Conservation (phyloP, 1,140 invertebrate genomes). For the Psilanteris sp. region DNA sequence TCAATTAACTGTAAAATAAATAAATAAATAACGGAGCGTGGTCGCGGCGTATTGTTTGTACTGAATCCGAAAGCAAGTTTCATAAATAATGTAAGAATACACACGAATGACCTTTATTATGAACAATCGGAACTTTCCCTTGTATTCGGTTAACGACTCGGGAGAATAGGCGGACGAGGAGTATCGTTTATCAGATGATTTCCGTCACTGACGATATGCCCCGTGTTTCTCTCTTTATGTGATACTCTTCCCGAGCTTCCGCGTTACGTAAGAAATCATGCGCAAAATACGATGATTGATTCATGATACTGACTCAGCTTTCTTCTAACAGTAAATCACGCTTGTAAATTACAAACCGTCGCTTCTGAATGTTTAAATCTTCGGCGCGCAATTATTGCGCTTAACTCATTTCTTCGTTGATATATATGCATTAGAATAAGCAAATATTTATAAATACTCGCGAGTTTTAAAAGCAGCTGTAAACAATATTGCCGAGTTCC, state of each 20-base stretch:
- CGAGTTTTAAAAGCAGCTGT: no score
- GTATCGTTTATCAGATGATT: constrained; percentile 59
- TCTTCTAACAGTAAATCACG: constrained; percentile 38
- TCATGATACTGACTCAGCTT: constrained; percentile 49
- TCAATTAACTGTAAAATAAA: constrained; percentile 1
- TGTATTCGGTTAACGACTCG: constrained; percentile 12
- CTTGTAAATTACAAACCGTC: constrained; percentile 16
- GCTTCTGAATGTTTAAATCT: constrained; percentile 29
- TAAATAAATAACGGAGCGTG: constrained; percentile 15
- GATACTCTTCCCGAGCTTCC: constrained; percentile 41
- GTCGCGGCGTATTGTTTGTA: constrained; percentile 4
- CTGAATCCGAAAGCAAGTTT: constrained; percentile 11
- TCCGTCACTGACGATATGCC: constrained; percentile 47
- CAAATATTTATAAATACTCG: no score
- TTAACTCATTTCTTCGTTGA: no score
- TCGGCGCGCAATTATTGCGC: not conserved
- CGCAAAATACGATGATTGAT: constrained; percentile 51
- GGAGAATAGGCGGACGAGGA: constrained; percentile 20
- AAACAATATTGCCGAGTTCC: no score
- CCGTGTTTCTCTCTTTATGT: constrained; percentile 26
- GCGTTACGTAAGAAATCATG: constrained; percentile 59
- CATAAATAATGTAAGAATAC: constrained; percentile 46
- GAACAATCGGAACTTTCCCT: constrained; percentile 51
- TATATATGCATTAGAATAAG: no score
- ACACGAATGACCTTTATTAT: constrained; percentile 39